Evolutionary conservation across 2,888 invertebrate genomes (phyloP), one percentile per base, ranked within the genome.

Genomic region (Meandrusa payeni): DNA sequence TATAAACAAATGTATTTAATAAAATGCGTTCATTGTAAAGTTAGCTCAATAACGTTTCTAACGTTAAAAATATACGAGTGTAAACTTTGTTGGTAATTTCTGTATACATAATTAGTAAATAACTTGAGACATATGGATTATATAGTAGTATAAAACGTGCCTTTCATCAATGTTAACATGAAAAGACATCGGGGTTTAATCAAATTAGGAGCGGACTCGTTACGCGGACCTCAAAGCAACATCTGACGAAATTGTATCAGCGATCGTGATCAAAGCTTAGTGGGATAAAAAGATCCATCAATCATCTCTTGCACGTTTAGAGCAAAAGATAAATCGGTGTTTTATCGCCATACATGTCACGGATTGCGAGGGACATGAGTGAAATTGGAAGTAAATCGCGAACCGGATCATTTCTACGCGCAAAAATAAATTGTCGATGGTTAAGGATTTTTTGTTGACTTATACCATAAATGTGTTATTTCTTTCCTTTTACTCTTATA

Each of bases 221-320:
- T n/a, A n/a, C n/a, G 1, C 12, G 17, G 36, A 9, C n/a, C 17
- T 10, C n/a, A 24, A 7, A 20, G 11, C 11, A 20, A 17, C 27
- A 20, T 27, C 27, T 12, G 19, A 19, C 27, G 27, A 12, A 11
- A 12, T 37, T 20, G 12, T 28, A 37, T 9, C 20, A 11, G 10
- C 5, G 12, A 2, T 5, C 17, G 15, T 6, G 29, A 40, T 36
- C 41, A 29, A 29, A 42, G 34, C 11, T 11, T 7, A 5, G 9
- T n/a, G 15, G 23, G 11, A 29, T 28, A 28, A 43, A 43, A 43
- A 31, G 23, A 24, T 12, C 17, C 31, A 43, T 43, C 43, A 37
- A 43, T 43, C 43, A 43, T 36, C 24, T 37, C 23, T 15, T 13
- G 9, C 19, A 29, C 13, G 26, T 17, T 12, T 11, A 5, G 5